Conservation (phyloP, 1,140 invertebrate genomes). For the Lepidurus apus region DNA sequence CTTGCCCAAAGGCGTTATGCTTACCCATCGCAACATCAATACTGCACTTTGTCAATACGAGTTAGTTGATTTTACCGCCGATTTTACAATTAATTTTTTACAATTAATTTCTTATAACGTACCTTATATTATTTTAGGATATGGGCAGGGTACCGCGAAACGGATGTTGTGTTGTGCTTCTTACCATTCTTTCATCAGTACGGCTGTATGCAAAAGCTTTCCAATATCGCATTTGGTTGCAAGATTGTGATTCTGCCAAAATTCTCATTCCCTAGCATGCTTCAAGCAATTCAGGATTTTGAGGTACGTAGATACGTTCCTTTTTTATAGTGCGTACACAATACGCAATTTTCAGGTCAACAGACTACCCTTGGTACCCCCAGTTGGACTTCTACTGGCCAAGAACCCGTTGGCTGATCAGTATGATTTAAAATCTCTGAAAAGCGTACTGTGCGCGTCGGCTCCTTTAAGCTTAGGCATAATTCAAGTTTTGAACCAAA, state of each 20-base stretch:
- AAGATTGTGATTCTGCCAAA: conserved; percentile 65
- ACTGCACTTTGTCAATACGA: conserved; percentile 26
- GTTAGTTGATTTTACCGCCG: conserved; percentile 4
- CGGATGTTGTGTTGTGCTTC: conserved; percentile 26
- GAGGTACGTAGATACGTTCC: conserved; percentile 45
- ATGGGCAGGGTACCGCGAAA: conserved; percentile 7
- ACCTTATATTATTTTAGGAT: not conserved
- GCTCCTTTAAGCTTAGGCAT: conserved; percentile 51
- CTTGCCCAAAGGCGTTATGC: conserved; percentile 79
- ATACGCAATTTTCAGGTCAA: conserved; percentile 47
- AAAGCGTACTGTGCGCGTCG: conserved; percentile 54
- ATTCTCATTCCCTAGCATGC: conserved; percentile 63
- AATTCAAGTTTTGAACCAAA: conserved; percentile 39
- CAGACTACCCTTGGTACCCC: conserved; percentile 56
- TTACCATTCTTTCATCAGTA: conserved; percentile 35
- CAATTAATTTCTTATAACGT: not conserved
- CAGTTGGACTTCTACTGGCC: conserved; percentile 57
- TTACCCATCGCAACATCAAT: conserved; percentile 69
- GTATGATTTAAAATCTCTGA: conserved; percentile 55
- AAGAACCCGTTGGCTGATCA: conserved; percentile 57
- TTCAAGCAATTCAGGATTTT: conserved; percentile 58
- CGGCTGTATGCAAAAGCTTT: conserved; percentile 26
- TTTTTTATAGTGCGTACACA: not conserved
- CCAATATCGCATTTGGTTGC: conserved; percentile 51
- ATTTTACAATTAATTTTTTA: too few relatives aligned